Conservation (phyloP, 2,797 vertebrate species). For the Rhincodon typus region DNA sequence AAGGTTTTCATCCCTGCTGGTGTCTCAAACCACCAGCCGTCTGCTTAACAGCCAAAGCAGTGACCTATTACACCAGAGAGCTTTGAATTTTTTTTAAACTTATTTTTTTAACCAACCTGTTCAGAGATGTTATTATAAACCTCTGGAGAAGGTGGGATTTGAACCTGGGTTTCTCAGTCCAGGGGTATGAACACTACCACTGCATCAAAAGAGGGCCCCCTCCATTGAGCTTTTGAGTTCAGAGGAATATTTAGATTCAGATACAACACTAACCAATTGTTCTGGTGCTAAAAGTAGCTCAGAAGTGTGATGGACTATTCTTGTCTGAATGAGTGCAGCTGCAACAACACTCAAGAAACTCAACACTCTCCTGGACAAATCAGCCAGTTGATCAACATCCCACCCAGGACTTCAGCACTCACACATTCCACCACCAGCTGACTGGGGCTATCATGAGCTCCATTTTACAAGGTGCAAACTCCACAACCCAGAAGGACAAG, state of each 20-base stretch:
- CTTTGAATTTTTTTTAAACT: no score
- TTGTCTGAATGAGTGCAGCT: not conserved
- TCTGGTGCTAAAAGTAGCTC: not conserved
- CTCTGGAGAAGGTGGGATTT: no score
- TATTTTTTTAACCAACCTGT: no score
- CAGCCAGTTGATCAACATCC: not conserved
- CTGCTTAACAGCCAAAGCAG: no score
- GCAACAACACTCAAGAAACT: not conserved
- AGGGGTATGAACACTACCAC: no score
- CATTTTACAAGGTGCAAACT: not conserved
- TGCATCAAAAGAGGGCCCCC: no score
- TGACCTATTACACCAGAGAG: no score
- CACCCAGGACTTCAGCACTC: not conserved
- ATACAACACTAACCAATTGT: not conserved
- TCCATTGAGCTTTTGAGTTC: not conserved
- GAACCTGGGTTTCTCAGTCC: no score
- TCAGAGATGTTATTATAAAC: no score
- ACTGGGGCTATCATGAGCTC: not conserved
- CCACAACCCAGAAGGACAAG: not conserved
- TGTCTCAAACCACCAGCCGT: no score
- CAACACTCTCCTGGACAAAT: not conserved
- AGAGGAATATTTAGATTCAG: not conserved
- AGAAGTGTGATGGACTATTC: not conserved
- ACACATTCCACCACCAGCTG: not conserved
- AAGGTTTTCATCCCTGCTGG: no score